phyloP scores from a whole-genome alignment of 2,113 vertebrate species.

The Lamprologus sp. region DNA sequence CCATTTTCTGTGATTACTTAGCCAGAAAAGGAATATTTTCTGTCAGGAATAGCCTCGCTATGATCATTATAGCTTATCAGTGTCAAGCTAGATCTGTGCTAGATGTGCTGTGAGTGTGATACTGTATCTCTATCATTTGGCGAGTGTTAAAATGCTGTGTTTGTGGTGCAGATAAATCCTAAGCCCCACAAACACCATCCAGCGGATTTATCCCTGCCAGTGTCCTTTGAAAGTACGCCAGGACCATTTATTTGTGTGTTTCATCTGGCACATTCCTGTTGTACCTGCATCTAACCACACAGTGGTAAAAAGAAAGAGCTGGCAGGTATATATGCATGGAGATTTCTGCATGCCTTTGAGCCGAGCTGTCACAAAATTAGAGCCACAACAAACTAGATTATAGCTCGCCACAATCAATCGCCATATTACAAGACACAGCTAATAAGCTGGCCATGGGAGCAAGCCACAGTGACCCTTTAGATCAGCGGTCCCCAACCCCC shows the following conservation, averaged over 20 bases:
- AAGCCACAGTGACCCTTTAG: background rate
- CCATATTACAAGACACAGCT: background rate
- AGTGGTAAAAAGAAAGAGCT: background rate
- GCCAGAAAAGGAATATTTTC: background rate
- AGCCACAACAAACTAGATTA: background rate
- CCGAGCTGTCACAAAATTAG: background rate
- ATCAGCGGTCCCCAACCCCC: too few species aligned
- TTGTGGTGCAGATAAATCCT: background rate
- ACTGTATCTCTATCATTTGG: background rate
- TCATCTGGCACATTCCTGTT: background rate
- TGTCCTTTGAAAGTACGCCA: conserved; percentile 30
- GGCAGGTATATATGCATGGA: background rate
- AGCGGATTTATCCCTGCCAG: conserved; percentile 6
- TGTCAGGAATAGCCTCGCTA: background rate
- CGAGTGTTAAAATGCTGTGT: background rate
- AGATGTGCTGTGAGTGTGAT: background rate
- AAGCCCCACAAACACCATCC: background rate
- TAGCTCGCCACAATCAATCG: background rate
- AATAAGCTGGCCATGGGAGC: background rate
- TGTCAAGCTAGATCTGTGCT: background rate
- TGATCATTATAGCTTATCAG: background rate
- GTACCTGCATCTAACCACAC: background rate
- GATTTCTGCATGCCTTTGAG: background rate
- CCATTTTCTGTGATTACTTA: background rate
- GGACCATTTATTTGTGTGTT: background rate